A percentile compares a stretch with the other conserved stretches of the same genome.
phyloP scores from a whole-genome alignment of 2,888 invertebrate genomes.

The Lycia hirtaria region DNA sequence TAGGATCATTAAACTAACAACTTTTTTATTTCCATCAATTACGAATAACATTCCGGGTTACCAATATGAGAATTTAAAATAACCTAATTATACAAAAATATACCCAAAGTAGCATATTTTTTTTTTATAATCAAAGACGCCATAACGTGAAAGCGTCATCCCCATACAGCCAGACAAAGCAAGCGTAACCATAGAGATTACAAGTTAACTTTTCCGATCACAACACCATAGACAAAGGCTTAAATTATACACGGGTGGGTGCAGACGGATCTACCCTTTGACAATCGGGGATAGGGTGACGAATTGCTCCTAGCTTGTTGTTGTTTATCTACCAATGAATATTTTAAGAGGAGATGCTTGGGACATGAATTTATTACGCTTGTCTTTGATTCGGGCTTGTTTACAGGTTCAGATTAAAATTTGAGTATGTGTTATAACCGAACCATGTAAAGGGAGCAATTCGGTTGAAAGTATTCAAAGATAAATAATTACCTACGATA shows the following conservation, averaged over 20 bases:
- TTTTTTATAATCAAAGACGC: slow-evolving; percentile 9
- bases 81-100: not conserved
- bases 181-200: slow-evolving; percentile 72
- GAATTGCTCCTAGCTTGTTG: slow-evolving; percentile 65
- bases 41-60: not conserved
- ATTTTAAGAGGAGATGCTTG: slow-evolving; percentile 37
- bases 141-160: slow-evolving; percentile 12
- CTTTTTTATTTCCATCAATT: not conserved
- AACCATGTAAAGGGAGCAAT: not conserved
- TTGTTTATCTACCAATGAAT: slow-evolving; percentile 50
- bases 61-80: not conserved
- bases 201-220: slow-evolving; percentile 83
- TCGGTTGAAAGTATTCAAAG: not conserved
- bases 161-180: slow-evolving; percentile 37
- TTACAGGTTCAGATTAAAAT: slow-evolving; percentile 25
- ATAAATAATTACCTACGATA: too few relatives aligned
- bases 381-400: slow-evolving; percentile 30
- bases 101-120: not conserved
- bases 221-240: slow-evolving; percentile 81
- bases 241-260: slow-evolving; percentile 78
- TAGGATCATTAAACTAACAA: slow-evolving; percentile 8
- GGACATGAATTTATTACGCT: slow-evolving; percentile 41
- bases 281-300: slow-evolving; percentile 68
- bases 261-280: slow-evolving; percentile 62
- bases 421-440: not conserved